Evolutionary conservation across 2,797 vertebrate genomes (phyloP), one percentile per base, ranked within the genome.

Genomic region (Tamandua tetradactyla): DNA sequence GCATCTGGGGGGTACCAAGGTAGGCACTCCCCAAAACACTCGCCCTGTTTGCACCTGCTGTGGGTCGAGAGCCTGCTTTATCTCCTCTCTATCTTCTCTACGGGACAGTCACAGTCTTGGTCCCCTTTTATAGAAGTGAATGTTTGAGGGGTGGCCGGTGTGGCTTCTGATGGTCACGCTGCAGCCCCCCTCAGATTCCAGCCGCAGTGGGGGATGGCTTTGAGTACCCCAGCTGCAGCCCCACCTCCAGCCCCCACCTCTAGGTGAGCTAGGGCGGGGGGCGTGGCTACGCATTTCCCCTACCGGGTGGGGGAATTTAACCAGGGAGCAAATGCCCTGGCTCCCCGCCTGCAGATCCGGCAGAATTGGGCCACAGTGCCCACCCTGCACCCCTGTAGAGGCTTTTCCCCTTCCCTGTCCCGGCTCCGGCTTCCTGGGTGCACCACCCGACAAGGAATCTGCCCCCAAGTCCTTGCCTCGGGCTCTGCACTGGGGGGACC

Each of bases 81-180:
- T 15, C n/a, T 66, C 64, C 35, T 20, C 17, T 66, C n/a, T 35
- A 17, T 79, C 20, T 61, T 11, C 47, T 37, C 68, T 6, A 2
- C 3, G 37, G 57, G 37, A 37, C 4, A 25, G 37, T 20, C 22
- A 11, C 1, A 1, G 61, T 23, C 5, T 4, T 61, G 61, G 69
- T 32, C 37, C 66, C 71, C 18, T 12, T n/a, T 57, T 15, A 13
- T 17, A 69, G 64, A 89, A 15, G 66, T 49, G 40, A 27, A 81
- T 17, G 6, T 15, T 17, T 4, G 52, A 22, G 52, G 52, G 52
- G 18, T 55, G 22, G 22, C 7, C 7, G 10, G 35, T 30, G 37
- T 0, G 20, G 35, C 72, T 6, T 32, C 12, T 0, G 44, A 3
- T 0, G 4, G 0, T 0, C 4, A 9, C 5, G 5, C 10, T n/a